phyloP scores from a whole-genome alignment of 2,113 vertebrate species.

The Cyphomyrus plagiostoma region DNA sequence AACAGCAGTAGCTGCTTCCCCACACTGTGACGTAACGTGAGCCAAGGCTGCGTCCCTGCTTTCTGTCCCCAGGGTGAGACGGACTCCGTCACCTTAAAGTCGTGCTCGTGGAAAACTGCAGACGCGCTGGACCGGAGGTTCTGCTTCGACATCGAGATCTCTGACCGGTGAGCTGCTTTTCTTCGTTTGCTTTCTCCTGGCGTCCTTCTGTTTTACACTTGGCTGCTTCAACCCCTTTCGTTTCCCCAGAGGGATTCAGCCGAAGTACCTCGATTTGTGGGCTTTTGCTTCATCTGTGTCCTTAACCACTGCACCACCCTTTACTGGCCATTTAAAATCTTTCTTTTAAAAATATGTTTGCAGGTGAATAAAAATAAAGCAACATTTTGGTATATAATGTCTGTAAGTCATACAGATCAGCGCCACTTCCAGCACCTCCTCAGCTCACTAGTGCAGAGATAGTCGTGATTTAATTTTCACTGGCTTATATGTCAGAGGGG shows the following conservation, averaged over 20 bases:
- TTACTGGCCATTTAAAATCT: neutral
- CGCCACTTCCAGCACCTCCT: neutral
- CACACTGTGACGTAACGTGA: neutral
- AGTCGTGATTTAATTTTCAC: neutral
- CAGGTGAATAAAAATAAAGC: neutral
- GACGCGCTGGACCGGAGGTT: constrained; percentile 86
- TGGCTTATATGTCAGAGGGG: neutral
- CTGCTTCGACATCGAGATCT: constrained; percentile 89
- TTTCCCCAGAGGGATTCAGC: neutral
- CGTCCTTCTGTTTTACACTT: neutral
- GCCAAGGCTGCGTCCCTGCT: neutral
- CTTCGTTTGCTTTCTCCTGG: neutral
- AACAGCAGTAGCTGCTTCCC: neutral
- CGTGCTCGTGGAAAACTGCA: constrained; percentile 76
- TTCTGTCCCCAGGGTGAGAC: constrained; percentile 74
- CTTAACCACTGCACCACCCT: neutral
- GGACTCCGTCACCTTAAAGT: constrained; percentile 75
- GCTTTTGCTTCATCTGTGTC: neutral
- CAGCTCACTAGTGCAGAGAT: neutral
- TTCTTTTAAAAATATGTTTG: neutral
- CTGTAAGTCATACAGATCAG: neutral
- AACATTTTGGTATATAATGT: neutral
- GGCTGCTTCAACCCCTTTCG: neutral
- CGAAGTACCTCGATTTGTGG: neutral
- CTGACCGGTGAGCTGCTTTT: constrained; percentile 71